Evolutionary conservation across 2,797 vertebrate species (phyloP).

Genomic region (Hippoglossus hippoglossus): DNA sequence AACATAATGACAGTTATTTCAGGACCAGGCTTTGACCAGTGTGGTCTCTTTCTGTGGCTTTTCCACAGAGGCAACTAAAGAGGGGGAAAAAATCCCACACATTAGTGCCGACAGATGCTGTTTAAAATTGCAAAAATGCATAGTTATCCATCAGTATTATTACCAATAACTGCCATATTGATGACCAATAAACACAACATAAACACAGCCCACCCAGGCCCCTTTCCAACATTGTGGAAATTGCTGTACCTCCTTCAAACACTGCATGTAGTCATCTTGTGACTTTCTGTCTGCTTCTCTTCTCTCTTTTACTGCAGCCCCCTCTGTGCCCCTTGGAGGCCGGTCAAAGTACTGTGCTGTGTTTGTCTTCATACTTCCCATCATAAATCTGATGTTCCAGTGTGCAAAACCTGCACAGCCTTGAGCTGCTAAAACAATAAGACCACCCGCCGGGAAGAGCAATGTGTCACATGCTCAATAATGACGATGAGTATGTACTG

Average conservation of each 20-base stretch:
- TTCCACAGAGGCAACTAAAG: not conserved
- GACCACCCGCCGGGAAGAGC: conserved; percentile 18
- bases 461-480: not conserved
- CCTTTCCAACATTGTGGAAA: conserved; percentile 1
- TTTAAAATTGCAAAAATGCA: not conserved
- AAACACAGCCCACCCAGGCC: not conserved
- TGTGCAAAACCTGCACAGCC: conserved; percentile 20
- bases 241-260: not conserved
- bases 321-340: conserved; percentile 28
- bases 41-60: not conserved
- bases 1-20: conserved; percentile 14
- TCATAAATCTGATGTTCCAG: conserved; percentile 58
- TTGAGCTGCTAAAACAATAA: conserved; percentile 37
- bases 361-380: conserved; percentile 43
- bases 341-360: conserved; percentile 31
- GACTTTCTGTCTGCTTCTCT: conserved; percentile 29
- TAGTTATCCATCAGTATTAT: not conserved
- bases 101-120: not conserved
- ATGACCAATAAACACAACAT: conserved; percentile 4
- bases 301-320: conserved; percentile 25
- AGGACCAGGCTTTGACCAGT: not conserved
- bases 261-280: conserved; percentile 8
- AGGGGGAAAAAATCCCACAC: too few relatives aligned
- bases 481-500: not conserved
- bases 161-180: not conserved